phyloP scores from a whole-genome alignment of 2,113 vertebrate genomes.

The Heterotilapia buettikoferi region DNA sequence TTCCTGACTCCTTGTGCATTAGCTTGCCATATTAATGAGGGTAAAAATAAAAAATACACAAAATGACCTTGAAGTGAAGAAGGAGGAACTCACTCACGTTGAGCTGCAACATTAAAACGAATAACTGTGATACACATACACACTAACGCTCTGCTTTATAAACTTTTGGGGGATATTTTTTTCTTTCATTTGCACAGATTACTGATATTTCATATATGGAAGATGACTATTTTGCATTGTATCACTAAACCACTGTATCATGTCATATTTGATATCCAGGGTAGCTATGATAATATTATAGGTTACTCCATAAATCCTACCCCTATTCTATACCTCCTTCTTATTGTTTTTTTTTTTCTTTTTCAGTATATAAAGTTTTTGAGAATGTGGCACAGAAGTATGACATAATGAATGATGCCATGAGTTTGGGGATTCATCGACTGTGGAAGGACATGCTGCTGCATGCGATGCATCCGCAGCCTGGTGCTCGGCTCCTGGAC shows the following conservation, averaged over 20 bases:
- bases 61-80: background rate
- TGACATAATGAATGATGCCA: slow-evolving; percentile 95
- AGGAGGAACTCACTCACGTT: background rate
- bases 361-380: slow-evolving; percentile 89
- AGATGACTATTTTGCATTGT: background rate
- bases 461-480: slow-evolving; percentile 83
- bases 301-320: background rate
- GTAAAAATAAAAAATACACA: background rate
- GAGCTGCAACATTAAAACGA: background rate
- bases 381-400: slow-evolving; percentile 92
- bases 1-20: background rate
- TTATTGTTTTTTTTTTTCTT: background rate
- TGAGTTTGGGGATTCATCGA: slow-evolving; percentile 92
- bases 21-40: background rate
- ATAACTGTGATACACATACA: background rate
- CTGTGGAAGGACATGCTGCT: slow-evolving; percentile 90
- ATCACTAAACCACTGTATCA: background rate
- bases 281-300: background rate
- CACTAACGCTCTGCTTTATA: background rate
- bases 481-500: slow-evolving; percentile 84
- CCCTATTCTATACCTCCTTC: background rate
- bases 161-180: background rate
- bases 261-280: background rate
- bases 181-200: background rate
- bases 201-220: background rate